Evolutionary conservation across 2,113 vertebrate genomes (phyloP).

Genomic region (Neotragus moschatus): DNA sequence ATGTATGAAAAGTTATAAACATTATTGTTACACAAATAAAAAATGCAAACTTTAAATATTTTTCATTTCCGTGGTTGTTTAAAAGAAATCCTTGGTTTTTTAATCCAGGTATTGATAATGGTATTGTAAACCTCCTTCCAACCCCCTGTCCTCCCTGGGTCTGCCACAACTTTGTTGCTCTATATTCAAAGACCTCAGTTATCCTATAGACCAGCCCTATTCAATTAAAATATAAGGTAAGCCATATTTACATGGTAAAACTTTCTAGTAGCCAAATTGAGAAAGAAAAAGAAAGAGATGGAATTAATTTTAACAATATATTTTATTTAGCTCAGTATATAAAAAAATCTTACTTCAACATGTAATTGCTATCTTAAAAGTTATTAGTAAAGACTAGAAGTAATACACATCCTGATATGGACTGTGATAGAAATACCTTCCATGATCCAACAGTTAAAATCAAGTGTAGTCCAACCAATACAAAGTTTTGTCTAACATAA

Average conservation of each 20-base stretch:
- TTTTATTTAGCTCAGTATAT: not conserved
- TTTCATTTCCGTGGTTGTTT: not conserved
- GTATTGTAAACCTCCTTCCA: not conserved
- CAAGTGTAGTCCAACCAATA: not conserved
- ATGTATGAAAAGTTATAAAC: not conserved
- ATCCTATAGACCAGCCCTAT: rapidly evolving
- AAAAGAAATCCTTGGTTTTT: not conserved
- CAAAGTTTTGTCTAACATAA: not conserved
- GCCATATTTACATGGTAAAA: not conserved
- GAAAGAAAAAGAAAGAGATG: not conserved
- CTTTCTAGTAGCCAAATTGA: not conserved
- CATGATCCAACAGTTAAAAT: not conserved
- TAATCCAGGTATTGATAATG: not conserved
- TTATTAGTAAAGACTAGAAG: not conserved
- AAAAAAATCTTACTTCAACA: not conserved
- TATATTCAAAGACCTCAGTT: not conserved
- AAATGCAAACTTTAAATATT: not conserved
- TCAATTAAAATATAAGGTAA: not conserved
- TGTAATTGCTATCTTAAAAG: not conserved
- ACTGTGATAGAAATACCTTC: not conserved
- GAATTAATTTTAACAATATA: not conserved
- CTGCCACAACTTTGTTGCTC: not conserved
- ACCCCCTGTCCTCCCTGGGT: not conserved
- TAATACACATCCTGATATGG: not conserved
- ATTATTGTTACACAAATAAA: not conserved